These are phyloP conservation scores for Zaprionus camerounensis DNA, from an alignment of 1,140 invertebrate genomes.

Conservation along the genomic window DNA sequence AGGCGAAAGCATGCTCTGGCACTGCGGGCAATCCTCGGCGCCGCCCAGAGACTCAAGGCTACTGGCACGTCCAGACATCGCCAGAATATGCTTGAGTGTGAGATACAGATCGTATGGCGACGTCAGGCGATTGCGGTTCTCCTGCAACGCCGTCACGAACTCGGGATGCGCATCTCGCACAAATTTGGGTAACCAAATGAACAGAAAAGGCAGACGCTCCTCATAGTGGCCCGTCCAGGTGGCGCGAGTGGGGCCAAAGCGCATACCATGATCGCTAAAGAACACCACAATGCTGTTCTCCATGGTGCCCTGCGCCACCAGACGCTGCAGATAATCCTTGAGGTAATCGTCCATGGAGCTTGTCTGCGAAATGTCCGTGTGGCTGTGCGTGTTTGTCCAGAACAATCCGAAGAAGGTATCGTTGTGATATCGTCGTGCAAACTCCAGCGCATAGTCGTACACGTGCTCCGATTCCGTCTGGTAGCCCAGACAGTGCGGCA, in stretches of 20 bases:
- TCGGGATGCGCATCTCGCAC: constrained; percentile 88
- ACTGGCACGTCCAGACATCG: constrained; percentile 82
- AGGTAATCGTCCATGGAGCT: constrained; percentile 88
- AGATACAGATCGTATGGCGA: constrained; percentile 95
- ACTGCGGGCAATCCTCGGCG: constrained; percentile 86
- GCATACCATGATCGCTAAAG: constrained; percentile 96
- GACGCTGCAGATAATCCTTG: constrained; percentile 86
- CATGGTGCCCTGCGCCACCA: constrained; percentile 86
- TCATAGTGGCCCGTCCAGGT: constrained; percentile 92
- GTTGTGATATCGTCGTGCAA: constrained; percentile 85
- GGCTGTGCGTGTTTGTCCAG: constrained; percentile 91
- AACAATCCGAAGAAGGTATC: constrained; percentile 90
- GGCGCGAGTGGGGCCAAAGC: constrained; percentile 91
- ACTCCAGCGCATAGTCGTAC: constrained; percentile 86
- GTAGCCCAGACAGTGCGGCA: constrained; percentile 87
- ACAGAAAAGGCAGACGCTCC: constrained; percentile 94
- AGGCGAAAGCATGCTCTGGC: constrained; percentile 88
- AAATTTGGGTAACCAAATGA: constrained; percentile 91
- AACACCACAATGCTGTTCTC: constrained; percentile 91
- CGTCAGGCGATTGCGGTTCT: constrained; percentile 90
- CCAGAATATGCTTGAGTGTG: constrained; percentile 85
- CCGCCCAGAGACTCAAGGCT: constrained; percentile 74
- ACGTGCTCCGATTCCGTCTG: constrained; percentile 86
- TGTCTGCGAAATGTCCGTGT: constrained; percentile 90
- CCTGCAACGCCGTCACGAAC: constrained; percentile 88